Evolutionary conservation across 2,113 vertebrate genomes (phyloP).

Genomic region (Xiphophorus maculatus): DNA sequence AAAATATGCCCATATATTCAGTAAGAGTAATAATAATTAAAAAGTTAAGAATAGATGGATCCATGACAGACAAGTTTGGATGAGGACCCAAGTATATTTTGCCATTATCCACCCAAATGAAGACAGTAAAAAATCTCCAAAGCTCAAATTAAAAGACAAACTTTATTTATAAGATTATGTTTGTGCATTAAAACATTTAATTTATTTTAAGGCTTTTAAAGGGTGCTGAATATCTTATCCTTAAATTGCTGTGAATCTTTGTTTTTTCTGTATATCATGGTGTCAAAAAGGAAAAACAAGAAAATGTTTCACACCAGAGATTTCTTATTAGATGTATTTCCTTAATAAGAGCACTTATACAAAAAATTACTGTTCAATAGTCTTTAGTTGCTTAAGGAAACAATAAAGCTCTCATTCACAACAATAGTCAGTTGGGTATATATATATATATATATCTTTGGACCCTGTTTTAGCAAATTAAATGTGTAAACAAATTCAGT

Average conservation of each 20-base stretch:
- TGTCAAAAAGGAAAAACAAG: not conserved
- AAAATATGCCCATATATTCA: not conserved
- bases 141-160: not conserved
- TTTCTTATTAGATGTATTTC: not conserved
- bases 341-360: not conserved
- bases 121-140: not conserved
- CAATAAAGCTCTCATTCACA: not conserved
- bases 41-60: no score
- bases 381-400: not conserved
- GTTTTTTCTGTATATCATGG: not conserved
- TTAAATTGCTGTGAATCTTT: not conserved
- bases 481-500: slow-evolving; percentile 17
- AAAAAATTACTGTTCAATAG: not conserved
- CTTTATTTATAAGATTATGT: not conserved
- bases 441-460: not conserved
- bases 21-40: not conserved
- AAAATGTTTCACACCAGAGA: not conserved
- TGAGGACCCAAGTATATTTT: no score
- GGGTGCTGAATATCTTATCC: not conserved
- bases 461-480: slow-evolving; percentile 17
- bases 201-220: not conserved
- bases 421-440: not conserved
- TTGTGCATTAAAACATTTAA: not conserved
- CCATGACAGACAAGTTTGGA: no score
- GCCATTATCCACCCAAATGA: not conserved